Conservation (phyloP, 2,113 vertebrate genomes). For the Sterrhoptilus dennistouni region DNA sequence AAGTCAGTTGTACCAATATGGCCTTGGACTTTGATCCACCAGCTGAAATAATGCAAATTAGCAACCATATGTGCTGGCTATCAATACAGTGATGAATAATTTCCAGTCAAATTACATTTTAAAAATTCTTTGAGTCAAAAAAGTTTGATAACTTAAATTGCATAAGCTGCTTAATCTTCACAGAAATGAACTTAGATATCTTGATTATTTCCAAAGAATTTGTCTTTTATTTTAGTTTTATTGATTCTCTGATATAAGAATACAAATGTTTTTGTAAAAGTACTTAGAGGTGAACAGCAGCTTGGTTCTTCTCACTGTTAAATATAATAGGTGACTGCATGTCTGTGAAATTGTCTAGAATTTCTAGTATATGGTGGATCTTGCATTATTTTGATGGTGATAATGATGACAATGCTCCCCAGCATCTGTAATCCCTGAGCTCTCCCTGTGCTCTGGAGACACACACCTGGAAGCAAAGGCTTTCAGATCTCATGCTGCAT, state of each 20-base stretch:
- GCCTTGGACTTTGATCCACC: background rate
- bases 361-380: background rate
- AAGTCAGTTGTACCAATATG: background rate
- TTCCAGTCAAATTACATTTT: background rate
- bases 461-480: background rate
- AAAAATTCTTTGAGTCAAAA: background rate
- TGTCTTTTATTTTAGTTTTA: background rate
- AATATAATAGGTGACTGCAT: background rate
- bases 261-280: background rate
- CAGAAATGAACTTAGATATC: background rate
- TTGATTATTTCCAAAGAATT: background rate
- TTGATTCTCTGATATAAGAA: background rate
- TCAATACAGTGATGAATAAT: background rate
- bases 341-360: background rate
- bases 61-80: background rate
- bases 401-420: background rate
- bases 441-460: background rate
- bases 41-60: background rate
- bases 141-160: background rate
- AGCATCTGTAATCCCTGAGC: background rate
- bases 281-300: background rate
- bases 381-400: background rate
- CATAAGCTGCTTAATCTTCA: background rate
- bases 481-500: background rate
- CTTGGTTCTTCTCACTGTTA: background rate